These are phyloP conservation scores for Crocidura indochinensis DNA, from an alignment of 2,797 vertebrate genomes.

Conservation along the genomic window DNA sequence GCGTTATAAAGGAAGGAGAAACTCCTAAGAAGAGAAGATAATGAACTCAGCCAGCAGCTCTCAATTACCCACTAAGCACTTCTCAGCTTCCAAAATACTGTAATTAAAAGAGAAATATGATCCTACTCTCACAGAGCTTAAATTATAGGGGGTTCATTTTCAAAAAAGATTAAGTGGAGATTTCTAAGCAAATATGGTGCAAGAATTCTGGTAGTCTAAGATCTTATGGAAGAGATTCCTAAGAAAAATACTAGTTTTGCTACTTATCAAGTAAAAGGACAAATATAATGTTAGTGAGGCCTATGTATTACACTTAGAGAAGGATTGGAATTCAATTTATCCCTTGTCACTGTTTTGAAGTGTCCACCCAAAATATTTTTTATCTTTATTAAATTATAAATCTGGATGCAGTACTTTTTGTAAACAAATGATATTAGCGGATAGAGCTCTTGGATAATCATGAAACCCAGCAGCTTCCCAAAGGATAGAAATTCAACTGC, in stretches of 20 bases:
- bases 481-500: slow-evolving; percentile 48
- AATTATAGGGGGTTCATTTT: neutral
- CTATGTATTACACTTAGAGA: neutral
- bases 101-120: slow-evolving; percentile 21
- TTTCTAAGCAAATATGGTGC: neutral
- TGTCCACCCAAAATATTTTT: neutral
- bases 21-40: neutral
- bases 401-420: neutral
- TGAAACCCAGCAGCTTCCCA: slow-evolving; percentile 3
- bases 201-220: neutral
- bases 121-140: neutral
- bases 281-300: neutral
- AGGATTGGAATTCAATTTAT: neutral
- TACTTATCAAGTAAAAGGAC: slow-evolving; percentile 26
- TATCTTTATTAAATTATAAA: neutral
- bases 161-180: slow-evolving; percentile 8
- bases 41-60: neutral
- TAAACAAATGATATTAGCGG: slow-evolving; percentile 32
- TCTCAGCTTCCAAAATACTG: neutral
- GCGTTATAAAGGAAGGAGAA: neutral
- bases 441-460: slow-evolving; percentile 30
- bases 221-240: neutral
- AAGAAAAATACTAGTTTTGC: neutral
- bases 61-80: neutral
- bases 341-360: neutral